Base-by-base conservation (phyloP, 2,113 vertebrate genomes). In the Bothrops jararaca region DNA sequence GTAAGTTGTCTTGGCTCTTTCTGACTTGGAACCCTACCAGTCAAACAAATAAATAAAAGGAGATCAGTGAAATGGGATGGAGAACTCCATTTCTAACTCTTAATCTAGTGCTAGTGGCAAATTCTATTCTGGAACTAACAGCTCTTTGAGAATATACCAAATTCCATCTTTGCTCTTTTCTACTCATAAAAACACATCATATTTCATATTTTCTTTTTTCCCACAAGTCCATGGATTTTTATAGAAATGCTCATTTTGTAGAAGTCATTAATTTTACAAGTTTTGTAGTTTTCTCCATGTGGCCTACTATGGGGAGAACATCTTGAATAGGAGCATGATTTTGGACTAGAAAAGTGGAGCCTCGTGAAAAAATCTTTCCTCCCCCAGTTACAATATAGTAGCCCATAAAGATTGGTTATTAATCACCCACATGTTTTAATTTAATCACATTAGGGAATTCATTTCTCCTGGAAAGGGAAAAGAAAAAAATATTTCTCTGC, bases 361-460 rank as follows among this genome's bases (percentile, higher is more conserved):
- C 89, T 91, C 93, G 34, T 93, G 93, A 90, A 89, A 39, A 86
- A 39, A 80, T 13, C 0, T 39, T 80, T 80, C 74, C 15, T 74
- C 15, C 15, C n/a, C n/a, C 57, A 93, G 48, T 26, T 90, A 56
- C 0, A 0, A n/a, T 0, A 92, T 42, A 91, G 80, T 92, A 29
- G 92, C 95, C 95, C 93, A 10, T 80, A 85, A 10, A 1, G 3
- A 96, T 92, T 91, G 94, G 89, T 92, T 91, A 93, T 80, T 80
- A 80, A 80, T 20, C 69, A 39, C 34, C 34, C 74, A 80, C 74
- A 22, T 80, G 15, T 39, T 42, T 80, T 80, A 56, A 39, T 39
- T 80, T 80, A 42, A 39, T 42, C 74, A 80, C 2, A 80, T 22
- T 80, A 34, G 34, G 13, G 56, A 39, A 57, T 94, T 93, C 85